Conservation (phyloP, 2,113 vertebrate genomes). For the Xenus cinereus region DNA sequence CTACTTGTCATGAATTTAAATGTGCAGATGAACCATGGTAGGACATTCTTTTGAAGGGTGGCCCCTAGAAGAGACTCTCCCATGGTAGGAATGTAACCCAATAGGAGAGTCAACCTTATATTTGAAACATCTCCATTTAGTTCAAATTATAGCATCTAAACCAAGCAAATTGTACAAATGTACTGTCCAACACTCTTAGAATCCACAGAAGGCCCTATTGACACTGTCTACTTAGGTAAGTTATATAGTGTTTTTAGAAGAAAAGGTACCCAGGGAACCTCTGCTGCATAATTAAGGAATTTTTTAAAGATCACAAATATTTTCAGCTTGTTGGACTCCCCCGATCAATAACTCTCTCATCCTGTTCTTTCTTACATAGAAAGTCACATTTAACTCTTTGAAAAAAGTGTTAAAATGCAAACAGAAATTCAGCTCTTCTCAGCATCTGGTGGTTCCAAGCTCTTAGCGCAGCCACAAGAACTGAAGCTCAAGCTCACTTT, state of each 20-base stretch:
- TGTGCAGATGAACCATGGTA: neutral
- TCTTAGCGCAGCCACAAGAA: neutral
- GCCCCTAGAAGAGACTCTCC: neutral
- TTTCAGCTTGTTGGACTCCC: neutral
- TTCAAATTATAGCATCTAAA: neutral
- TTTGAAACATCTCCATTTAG: neutral
- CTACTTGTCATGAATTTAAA: neutral
- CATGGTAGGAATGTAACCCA: constrained; percentile 8
- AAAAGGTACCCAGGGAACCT: neutral
- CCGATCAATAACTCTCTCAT: neutral
- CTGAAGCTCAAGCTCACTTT: neutral
- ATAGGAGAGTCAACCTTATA: neutral
- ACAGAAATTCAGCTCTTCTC: neutral
- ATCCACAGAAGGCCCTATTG: neutral
- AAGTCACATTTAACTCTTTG: neutral
- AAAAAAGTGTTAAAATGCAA: neutral
- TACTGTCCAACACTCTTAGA: neutral
- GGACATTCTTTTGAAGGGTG: constrained; percentile 23
- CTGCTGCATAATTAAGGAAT: neutral
- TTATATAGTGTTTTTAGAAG: neutral
- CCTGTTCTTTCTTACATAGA: neutral
- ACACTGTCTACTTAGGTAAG: neutral
- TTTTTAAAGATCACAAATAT: neutral
- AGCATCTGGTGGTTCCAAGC: neutral
- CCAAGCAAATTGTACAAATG: neutral